Evolutionary conservation across 2,797 vertebrate genomes (phyloP).

Genomic region (Sebastes elongatus): DNA sequence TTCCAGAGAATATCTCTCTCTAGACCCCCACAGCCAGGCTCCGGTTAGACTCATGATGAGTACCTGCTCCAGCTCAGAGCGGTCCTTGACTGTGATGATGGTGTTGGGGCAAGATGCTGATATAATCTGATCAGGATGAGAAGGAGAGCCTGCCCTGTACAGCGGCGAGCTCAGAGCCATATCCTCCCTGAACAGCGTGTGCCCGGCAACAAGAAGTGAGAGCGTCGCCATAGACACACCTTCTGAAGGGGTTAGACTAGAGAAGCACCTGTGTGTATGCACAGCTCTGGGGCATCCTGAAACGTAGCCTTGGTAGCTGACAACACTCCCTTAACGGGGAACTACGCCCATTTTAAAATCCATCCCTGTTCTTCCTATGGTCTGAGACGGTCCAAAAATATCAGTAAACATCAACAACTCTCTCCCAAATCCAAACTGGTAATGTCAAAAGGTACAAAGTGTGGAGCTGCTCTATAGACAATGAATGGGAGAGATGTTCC

Average conservation of each 20-base stretch:
- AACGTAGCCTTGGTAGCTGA: neutral
- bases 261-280: too few relatives aligned
- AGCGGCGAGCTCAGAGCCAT: neutral
- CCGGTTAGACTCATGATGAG: conserved; percentile 56
- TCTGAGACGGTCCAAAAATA: too few relatives aligned
- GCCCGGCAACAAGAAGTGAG: conserved; percentile 20
- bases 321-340: neutral
- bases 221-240: neutral
- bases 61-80: conserved; percentile 1
- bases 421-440: too few relatives aligned
- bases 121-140: conserved; percentile 28
- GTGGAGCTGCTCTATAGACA: too few relatives aligned
- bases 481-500: too few relatives aligned
- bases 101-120: neutral
- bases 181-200: conserved; percentile 25
- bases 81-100: conserved; percentile 12
- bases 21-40: conserved; percentile 14
- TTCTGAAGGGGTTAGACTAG: conserved; percentile 4
- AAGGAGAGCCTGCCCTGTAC: neutral
- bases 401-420: too few relatives aligned
- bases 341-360: too few relatives aligned
- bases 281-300: neutral
- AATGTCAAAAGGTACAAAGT: too few relatives aligned
- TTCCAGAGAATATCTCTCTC: conserved; percentile 38
- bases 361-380: too few relatives aligned